Evolutionary conservation across 2,888 invertebrate genomes (phyloP).

Genomic region (Lumbricus terrestris): DNA sequence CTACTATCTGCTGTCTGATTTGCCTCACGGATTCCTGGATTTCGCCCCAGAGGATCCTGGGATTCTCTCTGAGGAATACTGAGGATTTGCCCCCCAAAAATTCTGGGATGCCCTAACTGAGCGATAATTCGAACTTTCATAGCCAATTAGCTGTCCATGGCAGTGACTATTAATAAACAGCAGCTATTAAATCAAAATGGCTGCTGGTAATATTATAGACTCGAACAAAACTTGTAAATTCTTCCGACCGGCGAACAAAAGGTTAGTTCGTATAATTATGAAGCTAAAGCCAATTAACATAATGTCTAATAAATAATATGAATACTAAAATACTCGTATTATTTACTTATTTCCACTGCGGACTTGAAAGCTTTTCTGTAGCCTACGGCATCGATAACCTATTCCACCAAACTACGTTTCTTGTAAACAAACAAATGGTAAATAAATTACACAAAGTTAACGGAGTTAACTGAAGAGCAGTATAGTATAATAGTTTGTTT

Average conservation of each 20-base stretch:
- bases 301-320: no score
- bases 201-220: background rate
- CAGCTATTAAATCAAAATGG: background rate
- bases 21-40: no score
- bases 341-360: background rate
- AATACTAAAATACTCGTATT: no score
- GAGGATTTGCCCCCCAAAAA: no score
- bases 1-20: no score
- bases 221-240: background rate
- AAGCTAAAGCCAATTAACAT: no score
- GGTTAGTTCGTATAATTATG: background rate
- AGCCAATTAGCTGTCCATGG: no score
- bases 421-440: background rate
- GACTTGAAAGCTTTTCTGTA: background rate
- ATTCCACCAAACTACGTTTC: background rate
- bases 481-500: background rate
- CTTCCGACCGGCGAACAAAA: background rate
- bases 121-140: no score
- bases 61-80: no score
- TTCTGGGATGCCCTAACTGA: no score
- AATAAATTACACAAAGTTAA: background rate
- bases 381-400: background rate
- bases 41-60: no score
- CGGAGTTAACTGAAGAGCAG: background rate
- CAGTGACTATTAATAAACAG: no score